Percentiles rank a stretch among this genome's conserved stretches.
phyloP scores from a whole-genome alignment of 1,140 invertebrate genomes.

The Linepithema humile region DNA sequence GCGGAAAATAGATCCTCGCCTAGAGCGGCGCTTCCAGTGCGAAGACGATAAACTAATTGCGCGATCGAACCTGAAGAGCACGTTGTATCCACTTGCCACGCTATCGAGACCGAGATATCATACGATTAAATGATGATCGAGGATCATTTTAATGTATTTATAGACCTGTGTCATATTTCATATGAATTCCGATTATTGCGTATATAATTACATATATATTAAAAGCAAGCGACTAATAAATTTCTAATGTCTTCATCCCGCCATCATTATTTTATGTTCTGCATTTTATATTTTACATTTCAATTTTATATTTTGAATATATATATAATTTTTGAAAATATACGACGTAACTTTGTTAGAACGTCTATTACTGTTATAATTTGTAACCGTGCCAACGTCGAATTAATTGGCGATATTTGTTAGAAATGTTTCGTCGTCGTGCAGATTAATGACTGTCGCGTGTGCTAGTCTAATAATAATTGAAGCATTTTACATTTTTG shows the following conservation, averaged over 20 bases:
- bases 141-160: neutral
- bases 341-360: neutral
- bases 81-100: neutral
- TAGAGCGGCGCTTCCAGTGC: constrained; percentile 28
- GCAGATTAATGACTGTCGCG: constrained; percentile 24
- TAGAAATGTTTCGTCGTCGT: neutral
- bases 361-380: neutral
- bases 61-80: constrained; percentile 35
- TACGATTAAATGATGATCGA: neutral
- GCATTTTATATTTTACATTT: no score
- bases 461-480: constrained; percentile 23
- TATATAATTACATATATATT: no score
- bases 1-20: constrained; percentile 60
- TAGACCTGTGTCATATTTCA: neutral
- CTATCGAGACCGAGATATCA: constrained; percentile 1
- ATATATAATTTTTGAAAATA: neutral
- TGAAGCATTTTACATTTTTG: neutral
- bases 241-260: no score
- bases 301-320: no score
- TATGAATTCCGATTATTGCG: no score
- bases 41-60: constrained; percentile 50
- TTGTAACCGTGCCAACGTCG: constrained; percentile 4
- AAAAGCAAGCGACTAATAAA: no score
- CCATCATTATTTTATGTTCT: no score
- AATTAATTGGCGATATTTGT: constrained; percentile 45